Conservation (phyloP, 1,140 invertebrate species). For the Heliconius congener region DNA sequence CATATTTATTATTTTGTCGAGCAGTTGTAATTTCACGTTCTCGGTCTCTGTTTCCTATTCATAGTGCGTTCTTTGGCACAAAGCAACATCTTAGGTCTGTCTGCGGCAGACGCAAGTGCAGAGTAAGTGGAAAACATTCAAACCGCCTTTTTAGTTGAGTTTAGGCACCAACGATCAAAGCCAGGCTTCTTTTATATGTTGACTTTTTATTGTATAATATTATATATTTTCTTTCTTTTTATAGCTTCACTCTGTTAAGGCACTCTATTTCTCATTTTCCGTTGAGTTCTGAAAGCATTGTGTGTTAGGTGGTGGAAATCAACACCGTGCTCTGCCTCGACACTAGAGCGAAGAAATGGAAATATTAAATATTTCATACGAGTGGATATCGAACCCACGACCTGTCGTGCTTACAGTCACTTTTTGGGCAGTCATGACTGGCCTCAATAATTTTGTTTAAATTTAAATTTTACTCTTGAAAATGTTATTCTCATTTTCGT, state of each 20-base stretch:
- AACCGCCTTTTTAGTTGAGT: slow-evolving; percentile 21
- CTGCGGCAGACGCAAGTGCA: slow-evolving; percentile 21
- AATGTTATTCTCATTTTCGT: neutral
- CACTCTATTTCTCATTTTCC: too few species aligned
- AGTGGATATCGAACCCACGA: too few species aligned
- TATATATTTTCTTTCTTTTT: neutral
- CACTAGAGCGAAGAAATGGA: too few species aligned
- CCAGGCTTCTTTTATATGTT: neutral
- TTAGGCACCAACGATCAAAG: slow-evolving; percentile 17
- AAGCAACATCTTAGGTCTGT: slow-evolving; percentile 28
- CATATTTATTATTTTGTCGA: neutral
- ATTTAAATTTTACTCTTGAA: too few species aligned
- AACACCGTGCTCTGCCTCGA: too few species aligned
- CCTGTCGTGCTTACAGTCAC: too few species aligned
- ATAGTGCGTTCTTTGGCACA: slow-evolving; percentile 25
- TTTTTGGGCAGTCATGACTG: too few species aligned
- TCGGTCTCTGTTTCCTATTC: slow-evolving; percentile 17
- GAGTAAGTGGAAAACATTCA: slow-evolving; percentile 26
- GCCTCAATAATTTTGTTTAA: too few species aligned
- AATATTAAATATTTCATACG: too few species aligned
- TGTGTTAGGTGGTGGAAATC: too few species aligned
- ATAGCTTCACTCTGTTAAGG: too few species aligned
- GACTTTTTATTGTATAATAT: slow-evolving; percentile 5
- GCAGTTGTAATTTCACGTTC: neutral
- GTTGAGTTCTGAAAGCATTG: too few species aligned